Conservation (phyloP, 2,113 vertebrate genomes). For the Fukomys damarensis region DNA sequence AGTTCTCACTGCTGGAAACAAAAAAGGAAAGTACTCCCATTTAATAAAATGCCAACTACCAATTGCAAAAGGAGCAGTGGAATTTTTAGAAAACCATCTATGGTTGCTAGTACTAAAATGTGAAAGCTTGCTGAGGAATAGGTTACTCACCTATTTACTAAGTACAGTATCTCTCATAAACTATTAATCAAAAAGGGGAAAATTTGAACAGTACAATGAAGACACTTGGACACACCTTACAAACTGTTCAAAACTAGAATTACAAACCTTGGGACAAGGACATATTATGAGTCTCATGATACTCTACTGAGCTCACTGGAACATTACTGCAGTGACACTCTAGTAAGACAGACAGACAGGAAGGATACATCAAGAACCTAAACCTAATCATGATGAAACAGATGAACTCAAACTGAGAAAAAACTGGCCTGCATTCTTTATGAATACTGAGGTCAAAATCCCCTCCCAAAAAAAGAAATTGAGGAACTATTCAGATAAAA, state of each 20-base stretch:
- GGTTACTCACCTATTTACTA: background rate
- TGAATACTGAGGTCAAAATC: background rate
- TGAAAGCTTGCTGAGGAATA: background rate
- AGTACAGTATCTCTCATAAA: background rate
- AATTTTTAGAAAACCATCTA: background rate
- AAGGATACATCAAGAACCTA: background rate
- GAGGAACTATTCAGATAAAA: background rate
- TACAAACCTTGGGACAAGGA: background rate
- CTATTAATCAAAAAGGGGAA: background rate
- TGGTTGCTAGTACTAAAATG: background rate
- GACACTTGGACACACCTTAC: background rate
- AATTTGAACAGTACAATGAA: background rate
- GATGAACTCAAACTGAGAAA: background rate
- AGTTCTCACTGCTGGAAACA: background rate
- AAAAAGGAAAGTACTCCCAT: background rate
- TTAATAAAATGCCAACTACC: background rate
- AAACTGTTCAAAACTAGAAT: background rate
- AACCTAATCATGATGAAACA: background rate
- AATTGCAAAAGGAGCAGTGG: background rate
- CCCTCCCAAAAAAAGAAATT: background rate
- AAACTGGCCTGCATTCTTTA: background rate
- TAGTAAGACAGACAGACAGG: background rate
- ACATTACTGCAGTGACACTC: too few relatives aligned
- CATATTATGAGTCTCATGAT: rapidly evolving
- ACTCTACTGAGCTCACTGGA: background rate